Percentiles rank a stretch among this genome's conserved stretches.
These are phyloP conservation scores for Conopomorpha cramerella DNA, from an alignment of 1,140 invertebrate genomes.

Conservation along the genomic window DNA sequence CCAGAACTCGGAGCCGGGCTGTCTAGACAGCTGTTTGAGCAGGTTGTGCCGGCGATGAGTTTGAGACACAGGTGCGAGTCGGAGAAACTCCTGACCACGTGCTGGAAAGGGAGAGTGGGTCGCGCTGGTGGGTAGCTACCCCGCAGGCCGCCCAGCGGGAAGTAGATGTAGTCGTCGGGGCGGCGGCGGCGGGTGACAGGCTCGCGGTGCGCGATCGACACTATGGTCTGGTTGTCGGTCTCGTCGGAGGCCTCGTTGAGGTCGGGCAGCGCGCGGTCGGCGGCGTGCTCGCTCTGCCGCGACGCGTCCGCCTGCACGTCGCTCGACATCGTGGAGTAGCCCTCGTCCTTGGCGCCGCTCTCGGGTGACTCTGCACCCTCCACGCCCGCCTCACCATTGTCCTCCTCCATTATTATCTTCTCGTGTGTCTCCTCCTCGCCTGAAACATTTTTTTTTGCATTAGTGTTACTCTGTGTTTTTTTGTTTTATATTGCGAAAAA, in stretches of 20 bases:
- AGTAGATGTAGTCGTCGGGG: conserved; percentile 70
- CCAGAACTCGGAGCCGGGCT: conserved; percentile 64
- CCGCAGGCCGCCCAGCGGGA: conserved; percentile 68
- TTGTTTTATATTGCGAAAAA: too few relatives aligned
- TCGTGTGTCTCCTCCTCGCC: too few relatives aligned
- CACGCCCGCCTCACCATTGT: conserved; percentile 45
- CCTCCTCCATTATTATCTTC: too few relatives aligned
- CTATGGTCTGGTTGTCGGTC: conserved; percentile 63
- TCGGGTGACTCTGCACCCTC: conserved; percentile 70
- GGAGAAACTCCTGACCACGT: conserved; percentile 73
- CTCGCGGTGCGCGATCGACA: conserved; percentile 59
- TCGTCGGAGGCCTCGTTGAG: conserved; percentile 74
- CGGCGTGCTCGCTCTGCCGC: conserved; percentile 58
- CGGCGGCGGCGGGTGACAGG: conserved; percentile 54
- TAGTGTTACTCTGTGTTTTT: too few relatives aligned
- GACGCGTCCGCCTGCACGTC: conserved; percentile 77
- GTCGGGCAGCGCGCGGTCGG: conserved; percentile 67
- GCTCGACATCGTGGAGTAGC: conserved; percentile 88
- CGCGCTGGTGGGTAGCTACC: conserved; percentile 73
- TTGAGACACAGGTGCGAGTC: conserved; percentile 74
- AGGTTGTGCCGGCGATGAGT: conserved; percentile 62
- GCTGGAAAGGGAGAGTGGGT: conserved; percentile 70
- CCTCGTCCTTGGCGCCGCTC: conserved; percentile 80
- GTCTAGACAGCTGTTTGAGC: conserved; percentile 56
- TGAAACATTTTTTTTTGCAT: too few relatives aligned